Conservation (phyloP, 1,140 invertebrate species). For the Calephelis virginiensis region DNA sequence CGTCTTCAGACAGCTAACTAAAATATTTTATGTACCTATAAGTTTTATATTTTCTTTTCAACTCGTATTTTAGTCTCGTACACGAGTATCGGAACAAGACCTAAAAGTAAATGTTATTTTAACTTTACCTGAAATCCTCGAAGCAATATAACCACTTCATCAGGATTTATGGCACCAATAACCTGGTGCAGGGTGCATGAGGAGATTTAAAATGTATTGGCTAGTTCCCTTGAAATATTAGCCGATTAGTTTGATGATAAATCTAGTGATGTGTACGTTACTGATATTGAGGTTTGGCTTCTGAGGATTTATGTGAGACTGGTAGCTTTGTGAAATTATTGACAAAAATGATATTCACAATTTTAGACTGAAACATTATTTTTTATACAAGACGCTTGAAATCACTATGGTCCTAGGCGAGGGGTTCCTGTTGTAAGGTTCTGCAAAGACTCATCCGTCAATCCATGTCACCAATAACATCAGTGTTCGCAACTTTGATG, state of each 20-base stretch:
- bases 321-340: background rate
- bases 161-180: slow-evolving; percentile 17
- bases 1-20: no score
- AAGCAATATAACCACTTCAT: slow-evolving; percentile 17
- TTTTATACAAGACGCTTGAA: no score
- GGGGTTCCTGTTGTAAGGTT: no score
- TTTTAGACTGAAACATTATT: no score
- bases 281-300: slow-evolving; percentile 6
- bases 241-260: slow-evolving; percentile 16
- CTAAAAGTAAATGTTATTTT: slow-evolving; percentile 3
- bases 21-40: no score
- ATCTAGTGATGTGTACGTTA: slow-evolving; percentile 5
- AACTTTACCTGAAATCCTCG: slow-evolving; percentile 16
- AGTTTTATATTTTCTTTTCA: no score
- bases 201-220: slow-evolving; percentile 18
- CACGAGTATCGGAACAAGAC: background rate
- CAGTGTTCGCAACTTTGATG: background rate
- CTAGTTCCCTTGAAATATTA: slow-evolving; percentile 14
- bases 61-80: no score
- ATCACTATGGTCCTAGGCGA: no score
- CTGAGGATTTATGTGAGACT: background rate
- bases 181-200: slow-evolving; percentile 15
- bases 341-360: no score
- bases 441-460: no score
- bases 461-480: background rate